These are phyloP conservation scores for Lycopodina hypogea DNA, from an alignment of 37 sponge, comb jelly and placozoan genomes.

Conservation along the genomic window DNA sequence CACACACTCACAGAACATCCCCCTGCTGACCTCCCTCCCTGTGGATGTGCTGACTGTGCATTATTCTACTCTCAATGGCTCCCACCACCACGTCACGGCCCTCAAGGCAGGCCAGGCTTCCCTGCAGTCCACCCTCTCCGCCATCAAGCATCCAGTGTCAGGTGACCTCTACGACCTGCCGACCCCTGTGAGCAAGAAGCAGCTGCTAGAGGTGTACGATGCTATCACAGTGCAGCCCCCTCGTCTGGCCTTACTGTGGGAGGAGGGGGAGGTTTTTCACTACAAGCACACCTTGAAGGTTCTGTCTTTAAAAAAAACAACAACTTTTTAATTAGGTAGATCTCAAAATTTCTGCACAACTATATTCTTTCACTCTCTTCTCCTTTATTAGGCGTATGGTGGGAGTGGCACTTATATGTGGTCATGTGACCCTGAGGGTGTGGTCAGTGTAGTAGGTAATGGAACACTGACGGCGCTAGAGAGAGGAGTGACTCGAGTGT, in stretches of 20 bases:
- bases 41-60: constrained; percentile 5
- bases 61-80: constrained; percentile 57
- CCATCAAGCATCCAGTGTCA: constrained; percentile 50
- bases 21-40: constrained; percentile 27
- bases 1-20: constrained; percentile 36
- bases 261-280: constrained; percentile 25
- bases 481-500: constrained; percentile 33
- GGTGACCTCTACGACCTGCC: constrained; percentile 27
- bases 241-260: constrained; percentile 70
- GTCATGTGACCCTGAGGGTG: constrained; percentile 57
- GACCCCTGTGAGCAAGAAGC: constrained; percentile 30
- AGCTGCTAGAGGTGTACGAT: constrained; percentile 67
- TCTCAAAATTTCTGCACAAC: no score
- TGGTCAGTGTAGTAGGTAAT: constrained; percentile 31
- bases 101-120: constrained; percentile 39
- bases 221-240: constrained; percentile 59
- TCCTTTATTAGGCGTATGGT: constrained; percentile 46
- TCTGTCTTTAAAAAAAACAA: no score
- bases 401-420: constrained; percentile 83
- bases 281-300: constrained; percentile 47
- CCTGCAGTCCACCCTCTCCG: constrained; percentile 31
- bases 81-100: constrained; percentile 64
- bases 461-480: constrained; percentile 39
- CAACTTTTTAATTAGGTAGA: no score
- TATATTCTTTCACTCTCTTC: neutral